Percentiles rank a stretch among this genome's conserved stretches.
Conservation (phyloP, 2,797 vertebrate species). For the Natrix natrix region DNA sequence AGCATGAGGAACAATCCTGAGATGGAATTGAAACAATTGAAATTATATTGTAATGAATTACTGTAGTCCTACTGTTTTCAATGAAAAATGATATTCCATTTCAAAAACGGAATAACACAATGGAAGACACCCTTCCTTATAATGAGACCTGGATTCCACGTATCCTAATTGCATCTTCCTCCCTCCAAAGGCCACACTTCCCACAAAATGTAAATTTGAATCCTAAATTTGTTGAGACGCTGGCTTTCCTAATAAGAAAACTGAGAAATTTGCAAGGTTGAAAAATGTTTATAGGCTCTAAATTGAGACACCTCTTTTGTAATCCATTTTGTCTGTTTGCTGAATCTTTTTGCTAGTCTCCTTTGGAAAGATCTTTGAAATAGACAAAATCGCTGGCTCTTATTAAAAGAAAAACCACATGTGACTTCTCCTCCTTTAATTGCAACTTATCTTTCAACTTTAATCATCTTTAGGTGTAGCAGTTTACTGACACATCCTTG, state of each 20-base stretch:
- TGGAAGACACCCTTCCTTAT: neutral
- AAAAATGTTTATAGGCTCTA: neutral
- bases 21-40: neutral
- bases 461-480: slow-evolving; percentile 12
- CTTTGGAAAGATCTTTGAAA: neutral
- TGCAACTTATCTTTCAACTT: slow-evolving; percentile 1
- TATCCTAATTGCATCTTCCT: neutral
- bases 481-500: neutral
- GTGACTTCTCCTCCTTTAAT: neutral
- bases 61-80: neutral
- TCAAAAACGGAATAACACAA: neutral
- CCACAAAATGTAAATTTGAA: neutral
- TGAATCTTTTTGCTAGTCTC: neutral
- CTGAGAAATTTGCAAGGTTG: neutral
- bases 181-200: neutral
- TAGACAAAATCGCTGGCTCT: neutral
- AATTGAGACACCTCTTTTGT: neutral
- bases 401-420: neutral
- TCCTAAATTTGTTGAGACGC: neutral
- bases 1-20: neutral
- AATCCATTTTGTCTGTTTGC: neutral
- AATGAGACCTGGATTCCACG: neutral
- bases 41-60: neutral
- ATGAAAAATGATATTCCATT: neutral
- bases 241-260: neutral